Base-by-base conservation (phyloP, 2,797 vertebrate species). In the Mormyrus proboscirostris region DNA sequence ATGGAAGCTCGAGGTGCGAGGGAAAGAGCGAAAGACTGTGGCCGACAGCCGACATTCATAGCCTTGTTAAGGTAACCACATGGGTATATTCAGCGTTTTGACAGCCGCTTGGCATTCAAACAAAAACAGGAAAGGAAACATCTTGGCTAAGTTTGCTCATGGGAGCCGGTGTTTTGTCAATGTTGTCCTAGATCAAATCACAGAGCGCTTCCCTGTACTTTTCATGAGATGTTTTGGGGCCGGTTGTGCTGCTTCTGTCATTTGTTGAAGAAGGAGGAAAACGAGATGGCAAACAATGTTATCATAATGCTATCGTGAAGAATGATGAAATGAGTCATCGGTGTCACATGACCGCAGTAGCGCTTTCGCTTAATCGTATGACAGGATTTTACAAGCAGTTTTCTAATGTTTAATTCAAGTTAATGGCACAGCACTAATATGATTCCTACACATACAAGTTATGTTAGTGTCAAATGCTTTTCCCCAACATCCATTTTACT, bases 81-180 rank as follows among this genome's bases (percentile, higher is more conserved):
- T 38, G 85, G 25, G 29, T 59, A 16, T 19, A 38, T 51, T 86
- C 85, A 59, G 53, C 29, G 3, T 86, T 86, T 55, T 86, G 53
- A n/a, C 85, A 55, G 85, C 51, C 6, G 33, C 50, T 59, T 57
- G 53, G 57, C 85, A 86, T 86, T 55, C 50, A 86, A 57, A 86
- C 51, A 33, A 38, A 86, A 86, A 10, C 44, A 49, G 82, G 3
- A 47, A 84, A 0, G 14, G 44, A 25, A 19, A 44, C 47, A 49
- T 50, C 82, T 50, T 84, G 82, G 47, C 82, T 84, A 84, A 86
- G 29, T 86, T 86, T 57, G 29, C 85, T 86, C 50, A 38, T 12
- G 85, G 85, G 85, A 86, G 12, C 14, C 25, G 1, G 16, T 38
- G 84, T 49, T 86, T 55, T 33, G 85, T 55, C 85, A 50, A 29